Conservation (phyloP, 2,888 invertebrate genomes). For the Netelia virgata region DNA sequence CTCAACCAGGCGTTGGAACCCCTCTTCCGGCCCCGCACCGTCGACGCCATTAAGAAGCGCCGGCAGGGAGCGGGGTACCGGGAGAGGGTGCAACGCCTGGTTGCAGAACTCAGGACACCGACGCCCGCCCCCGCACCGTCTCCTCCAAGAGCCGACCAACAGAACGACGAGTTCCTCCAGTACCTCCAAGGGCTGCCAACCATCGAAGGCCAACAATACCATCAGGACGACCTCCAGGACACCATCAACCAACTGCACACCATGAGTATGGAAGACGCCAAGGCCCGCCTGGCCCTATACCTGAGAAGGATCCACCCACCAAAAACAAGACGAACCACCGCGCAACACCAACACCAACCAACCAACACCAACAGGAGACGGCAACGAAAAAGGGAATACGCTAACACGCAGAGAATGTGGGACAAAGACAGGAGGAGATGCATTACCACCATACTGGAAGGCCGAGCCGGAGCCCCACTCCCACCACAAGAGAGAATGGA, state of each 20-base stretch:
- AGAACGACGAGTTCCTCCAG: background rate
- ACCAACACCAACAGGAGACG: background rate
- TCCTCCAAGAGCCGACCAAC: background rate
- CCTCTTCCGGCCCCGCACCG: background rate
- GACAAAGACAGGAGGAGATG: background rate
- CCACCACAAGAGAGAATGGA: constrained; percentile 6
- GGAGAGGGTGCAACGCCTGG: background rate
- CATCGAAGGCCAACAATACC: background rate
- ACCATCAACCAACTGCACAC: background rate
- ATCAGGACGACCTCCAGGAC: background rate
- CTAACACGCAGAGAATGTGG: background rate
- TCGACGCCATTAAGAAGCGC: background rate
- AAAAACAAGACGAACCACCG: background rate
- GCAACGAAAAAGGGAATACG: background rate
- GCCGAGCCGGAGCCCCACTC: background rate
- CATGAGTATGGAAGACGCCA: background rate
- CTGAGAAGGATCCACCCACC: background rate
- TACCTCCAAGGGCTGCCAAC: background rate
- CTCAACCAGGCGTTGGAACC: background rate
- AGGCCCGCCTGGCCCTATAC: background rate
- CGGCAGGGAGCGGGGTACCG: background rate
- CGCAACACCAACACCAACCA: no score
- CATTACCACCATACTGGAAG: background rate
- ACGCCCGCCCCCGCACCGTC: background rate
- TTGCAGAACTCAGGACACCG: no score